Conservation (phyloP, 53 echinoderm and acorn worm species). For the Astropecten irregularis region DNA sequence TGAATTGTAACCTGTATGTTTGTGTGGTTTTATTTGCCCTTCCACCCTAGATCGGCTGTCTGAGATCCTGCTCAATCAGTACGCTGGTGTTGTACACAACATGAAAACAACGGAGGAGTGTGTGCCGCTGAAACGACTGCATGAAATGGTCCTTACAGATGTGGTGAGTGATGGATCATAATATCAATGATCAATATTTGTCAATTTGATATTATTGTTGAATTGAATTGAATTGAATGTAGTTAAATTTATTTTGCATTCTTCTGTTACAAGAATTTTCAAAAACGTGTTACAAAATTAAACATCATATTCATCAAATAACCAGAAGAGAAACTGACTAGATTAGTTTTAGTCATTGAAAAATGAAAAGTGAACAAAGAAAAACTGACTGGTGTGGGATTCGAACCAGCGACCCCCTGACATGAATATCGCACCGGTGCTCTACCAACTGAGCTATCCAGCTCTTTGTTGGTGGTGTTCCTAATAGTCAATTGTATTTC, state of each 20-base stretch:
- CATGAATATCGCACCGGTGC: background rate
- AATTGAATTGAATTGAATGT: background rate
- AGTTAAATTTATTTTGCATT: background rate
- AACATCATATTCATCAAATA: background rate
- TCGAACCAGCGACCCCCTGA: too few relatives aligned
- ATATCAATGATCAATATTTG: background rate
- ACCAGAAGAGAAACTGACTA: too few relatives aligned
- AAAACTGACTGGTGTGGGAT: too few relatives aligned
- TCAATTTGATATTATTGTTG: background rate
- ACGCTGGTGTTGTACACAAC: constrained; percentile 13
- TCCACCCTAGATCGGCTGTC: background rate
- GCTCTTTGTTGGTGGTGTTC: too few relatives aligned
- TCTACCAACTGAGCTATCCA: too few relatives aligned
- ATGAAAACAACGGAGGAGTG: constrained; percentile 20
- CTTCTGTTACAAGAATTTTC: background rate
- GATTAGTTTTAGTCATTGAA: too few relatives aligned
- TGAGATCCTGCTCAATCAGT: constrained; percentile 33
- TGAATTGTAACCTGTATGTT: too few relatives aligned
- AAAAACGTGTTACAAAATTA: background rate
- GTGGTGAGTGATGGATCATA: background rate
- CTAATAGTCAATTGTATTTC: too few relatives aligned
- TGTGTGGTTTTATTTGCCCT: too few relatives aligned
- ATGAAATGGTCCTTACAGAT: constrained; percentile 34
- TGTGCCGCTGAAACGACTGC: constrained; percentile 29
- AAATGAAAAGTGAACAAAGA: too few relatives aligned